phyloP scores from a whole-genome alignment of 2,797 vertebrate genomes.

The Spatula versicolor region DNA sequence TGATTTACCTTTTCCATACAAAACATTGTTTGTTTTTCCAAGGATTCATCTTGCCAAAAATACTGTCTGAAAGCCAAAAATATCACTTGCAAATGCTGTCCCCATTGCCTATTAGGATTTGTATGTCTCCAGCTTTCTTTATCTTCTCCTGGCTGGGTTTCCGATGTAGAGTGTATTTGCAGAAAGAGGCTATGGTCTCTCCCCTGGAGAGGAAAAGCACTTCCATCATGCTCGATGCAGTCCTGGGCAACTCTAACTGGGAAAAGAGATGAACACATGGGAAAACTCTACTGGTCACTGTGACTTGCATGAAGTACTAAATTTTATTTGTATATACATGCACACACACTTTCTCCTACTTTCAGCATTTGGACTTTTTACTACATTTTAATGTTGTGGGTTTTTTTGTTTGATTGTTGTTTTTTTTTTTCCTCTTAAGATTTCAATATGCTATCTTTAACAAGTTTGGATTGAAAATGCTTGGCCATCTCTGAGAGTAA shows the following conservation, averaged over 20 bases:
- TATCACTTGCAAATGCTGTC: neutral
- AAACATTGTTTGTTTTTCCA: neutral
- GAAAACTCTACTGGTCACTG: neutral
- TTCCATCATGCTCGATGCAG: neutral
- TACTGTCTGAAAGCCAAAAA: neutral
- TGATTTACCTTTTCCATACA: neutral
- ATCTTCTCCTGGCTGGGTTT: constrained; percentile 1
- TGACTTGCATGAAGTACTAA: neutral
- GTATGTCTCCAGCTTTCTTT: neutral
- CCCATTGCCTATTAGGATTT: neutral
- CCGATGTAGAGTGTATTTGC: neutral
- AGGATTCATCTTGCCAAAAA: neutral
- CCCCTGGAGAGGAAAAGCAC: neutral
- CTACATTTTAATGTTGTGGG: neutral
- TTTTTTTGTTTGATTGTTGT: neutral
- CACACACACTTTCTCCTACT: neutral
- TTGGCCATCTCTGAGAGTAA: neutral
- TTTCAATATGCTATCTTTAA: neutral
- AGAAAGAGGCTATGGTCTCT: neutral
- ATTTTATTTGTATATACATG: neutral
- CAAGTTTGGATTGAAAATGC: neutral
- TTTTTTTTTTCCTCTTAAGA: neutral
- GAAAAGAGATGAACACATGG: neutral
- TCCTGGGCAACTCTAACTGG: neutral
- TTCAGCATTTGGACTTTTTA: neutral